Base-by-base conservation (phyloP, 2,797 vertebrate species). In the Denticeps clupeoides region DNA sequence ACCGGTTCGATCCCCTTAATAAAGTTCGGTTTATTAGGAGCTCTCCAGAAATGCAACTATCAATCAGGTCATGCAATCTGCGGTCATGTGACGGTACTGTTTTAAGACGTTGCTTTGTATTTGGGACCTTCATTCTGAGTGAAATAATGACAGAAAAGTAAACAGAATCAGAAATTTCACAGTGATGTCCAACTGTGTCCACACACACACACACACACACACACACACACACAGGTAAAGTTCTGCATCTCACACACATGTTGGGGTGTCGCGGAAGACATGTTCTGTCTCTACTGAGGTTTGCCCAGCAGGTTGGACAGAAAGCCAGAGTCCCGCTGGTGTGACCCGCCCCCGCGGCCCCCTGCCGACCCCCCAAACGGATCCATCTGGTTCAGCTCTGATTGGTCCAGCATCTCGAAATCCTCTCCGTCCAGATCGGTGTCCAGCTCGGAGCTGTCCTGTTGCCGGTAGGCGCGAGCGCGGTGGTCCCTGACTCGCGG, bases 401-500 rank as follows among this genome's bases (percentile, higher is more conserved):
- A 96, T 71, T 97, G 93, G 82, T 97, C 94, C 76, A 97, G 80
- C 81, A 97, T 87, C 80, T 98, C 93, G 85, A 97, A 97, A 78
- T 97, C 93, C 68, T 98, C 93, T 15, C 85, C 87, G 29, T 97
- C 93, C 62, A 69, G 71, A 70, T 85, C 83, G 3, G 89, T 93
- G 82, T 97, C 93, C 72, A 92, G 76, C 70, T 97, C 93, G 0
- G 85, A 91, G 78, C 90, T 96, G 58, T 85, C 89, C 7, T 87
- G 85, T 59, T 83, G 85, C 41, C 84, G 85, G 49, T 83, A 82
- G 52, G 77, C 77, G 55, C 86, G 71, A 66, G 62, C 75, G 86
- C 71, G 67, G 63, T 74, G 58, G 77, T 49, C 22, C 49, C 38
- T 0, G 65, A 11, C 10, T 51, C 70, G 63, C 48, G 82, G 55